Evolutionary conservation across 2,113 vertebrate genomes (phyloP).

Genomic region (Bucco capensis): DNA sequence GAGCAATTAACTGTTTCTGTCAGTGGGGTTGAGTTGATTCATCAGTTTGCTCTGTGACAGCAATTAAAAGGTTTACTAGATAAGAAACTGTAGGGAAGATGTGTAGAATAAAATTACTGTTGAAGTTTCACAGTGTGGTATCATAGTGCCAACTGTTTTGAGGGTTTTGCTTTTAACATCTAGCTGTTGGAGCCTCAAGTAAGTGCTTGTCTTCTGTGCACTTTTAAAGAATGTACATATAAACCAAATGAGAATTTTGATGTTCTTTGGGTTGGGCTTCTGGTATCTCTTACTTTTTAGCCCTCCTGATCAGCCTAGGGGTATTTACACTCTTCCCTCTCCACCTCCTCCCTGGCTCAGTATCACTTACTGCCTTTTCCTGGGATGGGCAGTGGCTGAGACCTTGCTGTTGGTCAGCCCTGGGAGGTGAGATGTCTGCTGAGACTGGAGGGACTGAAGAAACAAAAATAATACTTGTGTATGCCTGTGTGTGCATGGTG

Average conservation of each 20-base stretch:
- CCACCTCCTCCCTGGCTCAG: not conserved
- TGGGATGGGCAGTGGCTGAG: not conserved
- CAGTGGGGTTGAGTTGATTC: not conserved
- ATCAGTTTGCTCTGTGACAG: not conserved
- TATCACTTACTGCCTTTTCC: not conserved
- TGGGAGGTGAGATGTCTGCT: not conserved
- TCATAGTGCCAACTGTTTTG: not conserved
- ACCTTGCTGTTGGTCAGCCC: not conserved
- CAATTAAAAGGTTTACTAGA: conserved; percentile 20
- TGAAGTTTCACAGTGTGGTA: not conserved
- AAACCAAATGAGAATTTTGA: not conserved
- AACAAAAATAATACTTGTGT: not conserved
- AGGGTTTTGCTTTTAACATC: not conserved
- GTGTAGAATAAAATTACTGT: not conserved
- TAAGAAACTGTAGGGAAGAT: not conserved
- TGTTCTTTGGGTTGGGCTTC: not conserved
- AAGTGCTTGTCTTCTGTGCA: rapidly evolving
- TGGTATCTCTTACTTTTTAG: not conserved
- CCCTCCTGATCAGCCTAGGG: not conserved
- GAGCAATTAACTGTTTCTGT: not conserved
- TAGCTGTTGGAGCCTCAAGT: not conserved
- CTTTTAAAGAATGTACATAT: not conserved
- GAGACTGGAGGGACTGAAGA: not conserved
- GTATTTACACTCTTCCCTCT: not conserved
- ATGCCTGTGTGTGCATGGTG: not conserved